Conservation (phyloP, 2,888 invertebrate species). For the Pachycephus smyrnensis region DNA sequence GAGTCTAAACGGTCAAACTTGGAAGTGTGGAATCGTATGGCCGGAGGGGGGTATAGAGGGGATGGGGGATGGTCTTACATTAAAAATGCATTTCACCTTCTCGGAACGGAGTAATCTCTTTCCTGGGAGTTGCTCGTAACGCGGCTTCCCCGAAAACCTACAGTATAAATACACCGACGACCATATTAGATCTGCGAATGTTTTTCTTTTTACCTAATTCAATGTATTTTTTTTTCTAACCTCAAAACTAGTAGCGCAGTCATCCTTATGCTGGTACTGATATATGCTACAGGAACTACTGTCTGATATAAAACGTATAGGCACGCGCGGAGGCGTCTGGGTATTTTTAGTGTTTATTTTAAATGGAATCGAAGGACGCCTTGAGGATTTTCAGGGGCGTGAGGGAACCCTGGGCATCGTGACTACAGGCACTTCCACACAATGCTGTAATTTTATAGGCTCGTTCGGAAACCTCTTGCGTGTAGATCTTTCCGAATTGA, state of each 20-base stretch:
- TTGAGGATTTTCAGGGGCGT: neutral
- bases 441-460: neutral
- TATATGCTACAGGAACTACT: neutral
- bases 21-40: neutral
- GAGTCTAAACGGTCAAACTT: neutral
- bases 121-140: constrained; percentile 11
- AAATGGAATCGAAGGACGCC: neutral
- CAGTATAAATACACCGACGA: neutral
- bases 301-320: neutral
- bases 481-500: neutral
- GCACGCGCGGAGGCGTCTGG: neutral
- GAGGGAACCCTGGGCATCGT: neutral
- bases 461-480: neutral
- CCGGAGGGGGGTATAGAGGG: neutral
- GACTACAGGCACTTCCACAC: neutral
- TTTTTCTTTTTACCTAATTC: neutral
- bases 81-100: constrained; percentile 20
- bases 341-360: neutral
- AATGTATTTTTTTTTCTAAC: neutral
- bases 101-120: constrained; percentile 11
- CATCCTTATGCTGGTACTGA: neutral
- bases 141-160: neutral
- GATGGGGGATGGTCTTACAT: neutral
- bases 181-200: neutral
- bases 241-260: neutral